Base-by-base conservation (phyloP, 2,113 vertebrate genomes). In the Pedionomus torquatus region DNA sequence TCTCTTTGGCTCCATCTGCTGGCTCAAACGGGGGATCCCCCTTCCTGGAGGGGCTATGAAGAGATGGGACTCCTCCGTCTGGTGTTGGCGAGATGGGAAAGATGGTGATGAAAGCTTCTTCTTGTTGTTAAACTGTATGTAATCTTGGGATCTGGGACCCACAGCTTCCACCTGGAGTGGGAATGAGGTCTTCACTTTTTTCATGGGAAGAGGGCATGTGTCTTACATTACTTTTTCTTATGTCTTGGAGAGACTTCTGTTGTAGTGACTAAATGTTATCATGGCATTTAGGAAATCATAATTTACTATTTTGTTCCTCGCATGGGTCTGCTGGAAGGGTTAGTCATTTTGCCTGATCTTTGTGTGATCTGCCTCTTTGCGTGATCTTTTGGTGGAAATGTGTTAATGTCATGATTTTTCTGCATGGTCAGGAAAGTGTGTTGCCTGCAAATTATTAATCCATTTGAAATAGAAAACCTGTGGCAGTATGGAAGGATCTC, bases 1-100 rank as follows among this genome's bases (percentile, higher is more conserved):
- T 92, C 81, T 91, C 92, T 96, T 93, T 97, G 93, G 91, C 92
- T 95, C 92, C 95, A 97, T 93, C 95, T 97, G 87, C 96, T 95
- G 95, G 91, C 66, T 92, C 63, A 79, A 28, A 87, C 57, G 72
- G 65, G 46, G 46, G 94, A 84, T 91, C 77, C 94, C 71, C 61
- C 43, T 87, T 89, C 31, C 7, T 12, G 28, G 46, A 54, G 44
- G 21, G 51, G 43, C 7, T 60, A 2, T 30, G 44, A 48, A 49
- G 33, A 16, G 28, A 30, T 28, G 41, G 48, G 48, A 82, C 64
- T 24, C 17, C 11, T 57, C 14, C 2, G 2, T 11, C 31, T 70
- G 19, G 4, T 48, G 12, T 25, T 61, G 41, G 39, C 71, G 11
- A 81, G 20, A 13, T 66, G 30, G 3, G 4, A 48, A 17, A 65